Evolutionary conservation across 2,113 vertebrate genomes (phyloP).

Genomic region (Excalfactoria chinensis): DNA sequence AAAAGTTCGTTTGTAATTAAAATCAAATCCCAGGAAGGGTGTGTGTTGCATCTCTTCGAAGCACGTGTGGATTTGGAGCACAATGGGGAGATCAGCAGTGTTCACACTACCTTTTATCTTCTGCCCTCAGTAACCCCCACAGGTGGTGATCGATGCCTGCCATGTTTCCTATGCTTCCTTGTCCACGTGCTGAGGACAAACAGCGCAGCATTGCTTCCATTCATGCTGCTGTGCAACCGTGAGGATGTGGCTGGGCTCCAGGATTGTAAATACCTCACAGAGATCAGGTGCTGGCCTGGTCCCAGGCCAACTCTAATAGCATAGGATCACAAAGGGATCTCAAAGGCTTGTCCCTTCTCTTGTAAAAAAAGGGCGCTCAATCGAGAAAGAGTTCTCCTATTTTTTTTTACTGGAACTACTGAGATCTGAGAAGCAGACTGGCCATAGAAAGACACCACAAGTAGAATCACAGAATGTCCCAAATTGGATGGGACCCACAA

Average conservation of each 20-base stretch:
- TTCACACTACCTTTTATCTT: not conserved
- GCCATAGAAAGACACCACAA: not conserved
- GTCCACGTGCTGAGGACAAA: not conserved
- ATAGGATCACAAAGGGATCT: not conserved
- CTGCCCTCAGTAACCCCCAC: not conserved
- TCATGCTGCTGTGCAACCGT: not conserved
- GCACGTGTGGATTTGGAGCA: accelerated
- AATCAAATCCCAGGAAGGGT: not conserved
- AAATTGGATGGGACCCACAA: no score
- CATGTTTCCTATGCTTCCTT: not conserved
- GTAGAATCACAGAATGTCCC: no score
- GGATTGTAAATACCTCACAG: accelerated
- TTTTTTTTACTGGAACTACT: not conserved
- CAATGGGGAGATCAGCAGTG: not conserved
- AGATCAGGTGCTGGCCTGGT: not conserved
- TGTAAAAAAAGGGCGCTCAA: not conserved
- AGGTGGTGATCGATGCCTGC: not conserved
- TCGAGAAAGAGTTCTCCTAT: not conserved
- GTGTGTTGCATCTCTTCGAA: not conserved
- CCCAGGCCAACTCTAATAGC: not conserved
- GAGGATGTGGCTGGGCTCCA: not conserved
- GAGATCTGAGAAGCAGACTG: not conserved
- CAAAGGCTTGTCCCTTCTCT: not conserved
- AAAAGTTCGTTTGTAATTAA: not conserved
- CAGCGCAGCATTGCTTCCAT: not conserved